Evolutionary conservation across 1,140 invertebrate genomes (phyloP).

Genomic region (Saccostrea echinata): DNA sequence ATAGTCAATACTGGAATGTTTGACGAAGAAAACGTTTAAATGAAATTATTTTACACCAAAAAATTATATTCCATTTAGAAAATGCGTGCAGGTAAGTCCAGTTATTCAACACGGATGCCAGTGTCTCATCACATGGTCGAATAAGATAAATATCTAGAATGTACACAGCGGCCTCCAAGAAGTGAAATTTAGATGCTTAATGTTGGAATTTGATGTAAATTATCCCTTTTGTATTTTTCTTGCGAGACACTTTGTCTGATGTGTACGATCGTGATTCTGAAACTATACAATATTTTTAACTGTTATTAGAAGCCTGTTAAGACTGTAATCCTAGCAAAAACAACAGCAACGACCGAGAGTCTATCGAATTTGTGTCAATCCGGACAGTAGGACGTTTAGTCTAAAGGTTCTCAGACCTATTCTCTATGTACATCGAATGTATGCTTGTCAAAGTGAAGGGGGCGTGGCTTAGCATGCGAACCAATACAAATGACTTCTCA

Average conservation of each 20-base stretch:
- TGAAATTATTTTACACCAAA: not conserved
- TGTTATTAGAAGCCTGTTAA: slow-evolving; percentile 17
- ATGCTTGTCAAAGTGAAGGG: slow-evolving; percentile 31
- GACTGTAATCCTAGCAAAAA: slow-evolving; percentile 7
- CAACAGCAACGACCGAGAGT: not conserved
- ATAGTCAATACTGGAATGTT: slow-evolving; percentile 23
- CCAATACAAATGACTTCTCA: slow-evolving; percentile 31
- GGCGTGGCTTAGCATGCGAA: slow-evolving; percentile 32
- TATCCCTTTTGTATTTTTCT: slow-evolving; percentile 24
- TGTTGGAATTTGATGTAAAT: slow-evolving; percentile 21
- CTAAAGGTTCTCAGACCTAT: slow-evolving; percentile 20
- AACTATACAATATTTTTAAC: slow-evolving; percentile 13
- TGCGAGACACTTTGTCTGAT: slow-evolving; percentile 18
- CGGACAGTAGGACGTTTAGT: slow-evolving; percentile 22
- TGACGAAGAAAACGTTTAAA: not conserved
- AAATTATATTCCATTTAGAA: slow-evolving; percentile 19
- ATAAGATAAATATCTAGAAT: slow-evolving; percentile 21
- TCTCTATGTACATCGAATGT: slow-evolving; percentile 38
- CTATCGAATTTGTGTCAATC: slow-evolving; percentile 21
- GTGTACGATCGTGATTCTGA: not conserved
- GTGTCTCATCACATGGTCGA: not conserved
- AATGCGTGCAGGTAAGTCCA: not conserved
- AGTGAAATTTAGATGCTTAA: slow-evolving; percentile 25
- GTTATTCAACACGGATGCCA: not conserved
- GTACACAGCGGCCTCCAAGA: slow-evolving; percentile 3